phyloP scores from a whole-genome alignment of 2,797 vertebrate genomes.

The Chaenodraco wilsoni region DNA sequence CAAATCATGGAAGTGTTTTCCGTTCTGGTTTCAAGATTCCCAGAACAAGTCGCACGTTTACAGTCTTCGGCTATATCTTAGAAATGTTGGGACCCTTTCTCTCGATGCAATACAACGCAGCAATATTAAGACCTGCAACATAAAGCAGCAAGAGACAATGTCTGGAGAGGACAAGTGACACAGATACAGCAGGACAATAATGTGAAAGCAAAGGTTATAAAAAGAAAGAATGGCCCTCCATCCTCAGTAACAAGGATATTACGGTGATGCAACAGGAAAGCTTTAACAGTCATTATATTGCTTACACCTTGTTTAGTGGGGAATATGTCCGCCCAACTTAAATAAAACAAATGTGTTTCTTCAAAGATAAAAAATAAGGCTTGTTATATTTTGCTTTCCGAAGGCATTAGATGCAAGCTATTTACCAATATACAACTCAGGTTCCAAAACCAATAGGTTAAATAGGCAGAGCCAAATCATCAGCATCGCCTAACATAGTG shows the following conservation, averaged over 20 bases:
- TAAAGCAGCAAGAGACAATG: neutral
- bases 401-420: slow-evolving; percentile 2
- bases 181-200: slow-evolving; percentile 33
- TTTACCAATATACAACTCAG: neutral
- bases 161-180: slow-evolving; percentile 27
- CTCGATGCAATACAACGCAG: slow-evolving; percentile 43
- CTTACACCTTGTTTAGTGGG: neutral
- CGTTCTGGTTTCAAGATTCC: slow-evolving; percentile 14
- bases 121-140: slow-evolving; percentile 62
- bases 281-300: neutral
- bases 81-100: slow-evolving; percentile 30
- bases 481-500: neutral
- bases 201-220: slow-evolving; percentile 13
- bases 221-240: slow-evolving; percentile 18
- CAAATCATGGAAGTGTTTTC: slow-evolving; percentile 7
- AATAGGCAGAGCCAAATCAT: neutral
- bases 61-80: slow-evolving; percentile 25
- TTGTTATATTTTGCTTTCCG: neutral
- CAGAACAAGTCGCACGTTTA: slow-evolving; percentile 35
- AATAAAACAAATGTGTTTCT: slow-evolving; percentile 4
- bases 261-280: slow-evolving; percentile 3
- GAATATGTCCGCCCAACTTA: neutral
- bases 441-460: neutral
- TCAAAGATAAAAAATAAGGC: slow-evolving; percentile 11
- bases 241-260: slow-evolving; percentile 19